Percentiles rank a stretch among this genome's conserved stretches.
Conservation (phyloP, 2,113 vertebrate genomes). For the Chionis minor region DNA sequence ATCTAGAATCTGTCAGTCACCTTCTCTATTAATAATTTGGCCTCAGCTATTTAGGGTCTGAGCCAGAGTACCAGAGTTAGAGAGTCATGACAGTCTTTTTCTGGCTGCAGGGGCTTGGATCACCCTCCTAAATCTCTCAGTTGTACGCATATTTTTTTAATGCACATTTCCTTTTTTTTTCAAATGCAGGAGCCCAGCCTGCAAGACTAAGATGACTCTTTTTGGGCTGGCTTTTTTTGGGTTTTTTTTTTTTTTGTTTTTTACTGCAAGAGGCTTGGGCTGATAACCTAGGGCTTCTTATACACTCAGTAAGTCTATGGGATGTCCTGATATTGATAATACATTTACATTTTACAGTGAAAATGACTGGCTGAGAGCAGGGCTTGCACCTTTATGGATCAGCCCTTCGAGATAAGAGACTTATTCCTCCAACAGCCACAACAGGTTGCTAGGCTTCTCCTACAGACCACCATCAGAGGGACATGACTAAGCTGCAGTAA, state of each 20-base stretch:
- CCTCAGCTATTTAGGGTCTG: no score
- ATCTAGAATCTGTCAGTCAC: not conserved
- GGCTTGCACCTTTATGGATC: not conserved
- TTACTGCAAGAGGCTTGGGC: not conserved
- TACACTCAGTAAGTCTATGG: not conserved
- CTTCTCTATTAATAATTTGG: not conserved
- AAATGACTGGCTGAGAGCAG: not conserved
- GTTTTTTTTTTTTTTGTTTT: not conserved
- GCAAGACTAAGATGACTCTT: not conserved
- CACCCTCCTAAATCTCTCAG: not conserved
- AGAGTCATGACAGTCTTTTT: not conserved
- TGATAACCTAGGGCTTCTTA: not conserved
- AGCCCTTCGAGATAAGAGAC: not conserved
- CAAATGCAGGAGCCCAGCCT: not conserved
- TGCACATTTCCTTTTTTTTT: not conserved
- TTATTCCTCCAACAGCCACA: not conserved
- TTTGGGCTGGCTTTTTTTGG: not conserved
- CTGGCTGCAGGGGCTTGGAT: not conserved
- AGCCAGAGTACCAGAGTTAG: not conserved
- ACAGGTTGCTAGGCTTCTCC: not conserved
- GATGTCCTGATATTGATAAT: not conserved
- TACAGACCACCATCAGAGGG: not conserved
- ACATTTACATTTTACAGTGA: not conserved
- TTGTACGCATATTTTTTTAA: not conserved
- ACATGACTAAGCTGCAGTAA: not conserved